Evolutionary conservation across 2,113 vertebrate genomes (phyloP).

Genomic region (Aphelocoma coerulescens): DNA sequence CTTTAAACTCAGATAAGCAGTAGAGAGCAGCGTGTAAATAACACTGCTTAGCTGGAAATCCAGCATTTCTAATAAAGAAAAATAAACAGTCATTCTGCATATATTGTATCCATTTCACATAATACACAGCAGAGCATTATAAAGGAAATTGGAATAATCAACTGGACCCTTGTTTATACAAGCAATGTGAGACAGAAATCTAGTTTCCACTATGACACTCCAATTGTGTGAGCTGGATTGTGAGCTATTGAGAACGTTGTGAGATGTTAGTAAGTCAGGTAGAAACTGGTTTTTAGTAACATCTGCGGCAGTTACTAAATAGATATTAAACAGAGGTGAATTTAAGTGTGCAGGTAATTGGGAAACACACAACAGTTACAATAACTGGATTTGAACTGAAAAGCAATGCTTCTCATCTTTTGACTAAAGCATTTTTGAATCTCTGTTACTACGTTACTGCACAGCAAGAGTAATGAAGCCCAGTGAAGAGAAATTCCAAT

Average conservation of each 20-base stretch:
- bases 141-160: neutral
- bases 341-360: neutral
- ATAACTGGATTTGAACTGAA: neutral
- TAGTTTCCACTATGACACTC: neutral
- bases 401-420: neutral
- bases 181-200: neutral
- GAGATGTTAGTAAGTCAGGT: neutral
- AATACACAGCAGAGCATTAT: neutral
- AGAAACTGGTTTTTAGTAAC: neutral
- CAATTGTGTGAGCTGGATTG: neutral
- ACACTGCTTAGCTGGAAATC: neutral
- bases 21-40: neutral
- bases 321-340: slow-evolving; percentile 14
- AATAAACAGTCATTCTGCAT: neutral
- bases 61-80: neutral
- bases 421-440: neutral
- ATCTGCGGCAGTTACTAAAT: neutral
- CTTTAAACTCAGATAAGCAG: neutral
- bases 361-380: neutral
- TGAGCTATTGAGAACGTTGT: neutral
- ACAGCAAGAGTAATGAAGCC: neutral
- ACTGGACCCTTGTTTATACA: neutral
- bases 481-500: neutral
- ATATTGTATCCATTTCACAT: neutral
- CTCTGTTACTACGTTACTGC: neutral